Conservation (phyloP, 2,797 vertebrate species). For the Iguana delicatissima region DNA sequence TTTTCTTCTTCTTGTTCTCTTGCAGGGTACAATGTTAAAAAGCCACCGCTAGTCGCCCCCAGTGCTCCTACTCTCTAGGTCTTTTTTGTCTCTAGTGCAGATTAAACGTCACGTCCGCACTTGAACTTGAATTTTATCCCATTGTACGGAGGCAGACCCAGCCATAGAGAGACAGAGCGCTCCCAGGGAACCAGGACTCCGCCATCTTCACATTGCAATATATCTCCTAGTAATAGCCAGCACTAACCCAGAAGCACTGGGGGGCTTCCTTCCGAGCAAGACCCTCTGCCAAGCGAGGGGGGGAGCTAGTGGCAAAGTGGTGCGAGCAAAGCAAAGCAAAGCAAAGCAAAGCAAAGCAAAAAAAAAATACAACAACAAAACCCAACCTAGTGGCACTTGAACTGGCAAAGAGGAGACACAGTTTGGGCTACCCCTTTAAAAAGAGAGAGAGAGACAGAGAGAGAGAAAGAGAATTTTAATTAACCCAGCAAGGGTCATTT, state of each 20-base stretch:
- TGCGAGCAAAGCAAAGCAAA: slow-evolving; percentile 65
- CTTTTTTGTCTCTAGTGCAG: slow-evolving; percentile 95
- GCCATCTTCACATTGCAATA: slow-evolving; percentile 91
- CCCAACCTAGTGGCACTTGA: slow-evolving; percentile 86
- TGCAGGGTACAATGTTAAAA: slow-evolving; percentile 90
- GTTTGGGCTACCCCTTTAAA: slow-evolving; percentile 78
- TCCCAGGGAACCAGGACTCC: slow-evolving; percentile 90
- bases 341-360: slow-evolving; percentile 8
- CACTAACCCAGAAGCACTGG: slow-evolving; percentile 82
- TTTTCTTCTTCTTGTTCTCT: slow-evolving; percentile 67
- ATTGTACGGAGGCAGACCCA: slow-evolving; percentile 95
- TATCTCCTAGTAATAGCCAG: slow-evolving; percentile 83
- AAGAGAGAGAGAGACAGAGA: slow-evolving; percentile 40
- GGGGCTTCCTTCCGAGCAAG: slow-evolving; percentile 85
- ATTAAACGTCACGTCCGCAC: slow-evolving; percentile 99
- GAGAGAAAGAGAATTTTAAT: not conserved
- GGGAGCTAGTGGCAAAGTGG: slow-evolving; percentile 80
- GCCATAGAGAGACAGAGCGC: slow-evolving; percentile 92
- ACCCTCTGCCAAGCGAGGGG: slow-evolving; percentile 84
- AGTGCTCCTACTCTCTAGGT: slow-evolving; percentile 95
- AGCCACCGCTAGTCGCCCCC: slow-evolving; percentile 99
- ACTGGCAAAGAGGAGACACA: slow-evolving; percentile 83
- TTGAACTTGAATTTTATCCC: slow-evolving; percentile 99
- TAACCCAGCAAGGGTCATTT: slow-evolving; percentile 81
- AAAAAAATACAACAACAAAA: slow-evolving; percentile 37